Percentiles rank a stretch among this genome's conserved stretches.
These are phyloP conservation scores for Riparia riparia DNA, from an alignment of 2,113 vertebrate genomes.

Conservation along the genomic window DNA sequence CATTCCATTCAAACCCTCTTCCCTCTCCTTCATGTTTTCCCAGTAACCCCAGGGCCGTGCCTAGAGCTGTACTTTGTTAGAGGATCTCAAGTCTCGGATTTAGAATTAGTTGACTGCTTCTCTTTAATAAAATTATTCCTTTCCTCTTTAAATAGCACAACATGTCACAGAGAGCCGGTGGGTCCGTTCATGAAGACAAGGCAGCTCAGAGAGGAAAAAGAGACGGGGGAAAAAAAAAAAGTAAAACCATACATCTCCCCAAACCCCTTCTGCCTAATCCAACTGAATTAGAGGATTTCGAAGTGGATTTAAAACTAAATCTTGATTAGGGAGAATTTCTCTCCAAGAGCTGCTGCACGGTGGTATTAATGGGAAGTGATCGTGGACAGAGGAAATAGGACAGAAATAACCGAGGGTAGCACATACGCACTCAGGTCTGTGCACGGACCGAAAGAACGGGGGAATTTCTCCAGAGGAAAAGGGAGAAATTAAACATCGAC, in stretches of 20 bases:
- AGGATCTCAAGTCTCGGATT: background rate
- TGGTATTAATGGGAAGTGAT: conserved; percentile 64
- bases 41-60: background rate
- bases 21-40: background rate
- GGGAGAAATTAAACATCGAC: background rate
- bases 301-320: conserved; percentile 61
- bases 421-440: conserved; percentile 29
- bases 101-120: background rate
- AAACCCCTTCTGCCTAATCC: conserved; percentile 53
- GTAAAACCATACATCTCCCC: conserved; percentile 2
- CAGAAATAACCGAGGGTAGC: conserved; percentile 67
- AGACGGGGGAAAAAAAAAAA: background rate
- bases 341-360: conserved; percentile 43
- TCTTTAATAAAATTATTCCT: conserved; percentile 42
- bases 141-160: conserved; percentile 29
- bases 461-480: background rate
- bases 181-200: background rate
- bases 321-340: conserved; percentile 63
- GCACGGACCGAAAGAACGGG: background rate
- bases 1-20: background rate
- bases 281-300: conserved; percentile 51
- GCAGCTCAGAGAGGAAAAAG: background rate
- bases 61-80: background rate
- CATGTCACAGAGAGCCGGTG: background rate
- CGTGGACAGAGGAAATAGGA: conserved; percentile 68